These are phyloP conservation scores for Enteromius paludinosus DNA, from an alignment of 2,797 vertebrate species.

Conservation along the genomic window DNA sequence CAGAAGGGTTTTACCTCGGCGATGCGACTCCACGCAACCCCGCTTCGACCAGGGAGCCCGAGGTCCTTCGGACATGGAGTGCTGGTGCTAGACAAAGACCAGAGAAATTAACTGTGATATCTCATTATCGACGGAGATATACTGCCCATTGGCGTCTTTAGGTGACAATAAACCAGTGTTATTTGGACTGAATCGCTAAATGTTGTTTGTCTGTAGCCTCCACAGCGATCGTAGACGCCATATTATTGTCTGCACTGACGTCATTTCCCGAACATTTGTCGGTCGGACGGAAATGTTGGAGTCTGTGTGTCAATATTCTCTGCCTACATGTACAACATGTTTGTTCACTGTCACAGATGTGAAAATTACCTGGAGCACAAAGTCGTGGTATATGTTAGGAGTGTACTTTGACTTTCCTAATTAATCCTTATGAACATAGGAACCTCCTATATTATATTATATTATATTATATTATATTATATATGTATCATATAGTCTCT, in stretches of 20 bases:
- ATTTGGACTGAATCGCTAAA: slow-evolving; percentile 54
- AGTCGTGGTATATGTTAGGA: neutral
- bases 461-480: slow-evolving; percentile 15
- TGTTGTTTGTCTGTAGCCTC: slow-evolving; percentile 64
- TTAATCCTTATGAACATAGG: neutral
- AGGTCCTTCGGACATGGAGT: slow-evolving; percentile 80
- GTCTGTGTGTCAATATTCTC: slow-evolving; percentile 47
- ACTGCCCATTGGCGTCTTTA: slow-evolving; percentile 47
- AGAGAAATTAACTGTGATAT: slow-evolving; percentile 65
- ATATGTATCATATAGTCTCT: neutral
- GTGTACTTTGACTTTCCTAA: neutral
- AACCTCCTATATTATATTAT: neutral
- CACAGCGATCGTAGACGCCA: slow-evolving; percentile 75
- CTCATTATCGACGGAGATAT: slow-evolving; percentile 60
- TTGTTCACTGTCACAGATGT: neutral
- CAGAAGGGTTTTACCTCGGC: slow-evolving; percentile 77
- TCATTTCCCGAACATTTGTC: slow-evolving; percentile 73
- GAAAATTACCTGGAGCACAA: neutral
- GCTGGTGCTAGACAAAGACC: slow-evolving; percentile 67
- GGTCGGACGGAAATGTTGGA: slow-evolving; percentile 72
- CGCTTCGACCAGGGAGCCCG: slow-evolving; percentile 80
- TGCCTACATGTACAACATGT: neutral
- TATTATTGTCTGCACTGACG: slow-evolving; percentile 77
- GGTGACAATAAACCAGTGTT: slow-evolving; percentile 57
- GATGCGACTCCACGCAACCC: slow-evolving; percentile 80